phyloP scores from a whole-genome alignment of 2,888 invertebrate species.

The Rhingia rostrata region DNA sequence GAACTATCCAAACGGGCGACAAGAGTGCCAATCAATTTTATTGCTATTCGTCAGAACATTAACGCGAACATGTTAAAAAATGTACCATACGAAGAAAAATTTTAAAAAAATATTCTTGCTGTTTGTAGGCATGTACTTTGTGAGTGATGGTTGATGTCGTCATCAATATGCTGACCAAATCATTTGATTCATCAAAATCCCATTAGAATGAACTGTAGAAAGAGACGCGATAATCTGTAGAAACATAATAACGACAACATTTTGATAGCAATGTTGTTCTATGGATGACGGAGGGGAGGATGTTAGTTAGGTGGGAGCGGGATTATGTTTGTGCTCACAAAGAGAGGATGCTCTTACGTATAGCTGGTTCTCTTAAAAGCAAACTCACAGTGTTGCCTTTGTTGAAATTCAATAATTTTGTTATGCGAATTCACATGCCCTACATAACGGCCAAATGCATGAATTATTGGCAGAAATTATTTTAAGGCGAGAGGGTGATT shows the following conservation, averaged over 20 bases:
- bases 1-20: slow-evolving; percentile 6
- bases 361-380: slow-evolving; percentile 3
- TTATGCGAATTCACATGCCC: no score
- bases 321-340: background rate
- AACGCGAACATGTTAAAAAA: background rate
- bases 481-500: no score
- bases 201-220: slow-evolving; percentile 15
- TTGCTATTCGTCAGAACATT: slow-evolving; percentile 15
- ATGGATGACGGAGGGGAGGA: background rate
- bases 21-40: slow-evolving; percentile 31
- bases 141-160: slow-evolving; percentile 4
- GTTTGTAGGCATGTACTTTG: background rate
- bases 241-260: no score
- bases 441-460: no score
- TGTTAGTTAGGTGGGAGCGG: slow-evolving; percentile 1
- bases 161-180: slow-evolving; percentile 32
- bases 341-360: background rate
- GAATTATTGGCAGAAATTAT: no score
- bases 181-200: slow-evolving; percentile 31
- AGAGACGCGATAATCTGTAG: slow-evolving; percentile 16
- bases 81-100: background rate
- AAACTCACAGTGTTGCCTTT: slow-evolving; percentile 3
- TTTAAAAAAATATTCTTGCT: background rate
- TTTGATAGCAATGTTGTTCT: background rate
- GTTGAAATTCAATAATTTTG: background rate